Base-by-base conservation (phyloP, 2,113 vertebrate species). In the Bujurquina vittata region DNA sequence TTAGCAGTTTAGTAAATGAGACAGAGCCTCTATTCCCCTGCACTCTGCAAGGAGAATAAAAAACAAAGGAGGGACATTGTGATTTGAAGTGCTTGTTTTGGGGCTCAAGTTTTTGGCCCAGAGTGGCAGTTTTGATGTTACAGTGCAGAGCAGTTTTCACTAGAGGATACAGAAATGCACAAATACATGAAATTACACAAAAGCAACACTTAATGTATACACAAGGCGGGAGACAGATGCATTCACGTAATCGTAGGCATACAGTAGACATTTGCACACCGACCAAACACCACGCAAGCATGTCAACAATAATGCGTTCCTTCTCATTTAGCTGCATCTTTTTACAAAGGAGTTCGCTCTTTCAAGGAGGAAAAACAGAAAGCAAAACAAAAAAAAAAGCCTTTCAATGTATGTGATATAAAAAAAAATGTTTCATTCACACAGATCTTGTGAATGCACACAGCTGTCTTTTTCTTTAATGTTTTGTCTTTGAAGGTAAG, bases 11-110 rank as follows among this genome's bases (percentile, higher is more conserved):
- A 23, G 81, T 37, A 75, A 84, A 79, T 57, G 78, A 67, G 58
- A 69, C 5, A 69, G 18, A 61, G 83, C 17, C 33, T 5, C 46
- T 9, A 23, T 58, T 58, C 55, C 14, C n/a, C 8, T 8, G 54
- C n/a, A 76, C 67, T 89, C 63, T 60, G 17, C 35, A 69, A 18
- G 52, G 33, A 79, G n/a, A 59, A 4, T 33, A 75, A 43, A 61
- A 80, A 81, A 79, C 59, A 69, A 72, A 40, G 22, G 69, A 26
- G 73, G 59, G 77, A 72, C 74, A 65, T 84, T 91, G 80, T 69
- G 52, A 80, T 86, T 23, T 85, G 15, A 72, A 52, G 75, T 61
- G 15, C 63, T 59, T 75, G 57, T 73, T 91, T 79, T 72, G n/a
- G 77, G 77, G 62, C 29, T 74, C 6, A 4, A 18, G 49, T 43